Base-by-base conservation (phyloP, 2,797 vertebrate genomes). In the Coendou prehensilis region DNA sequence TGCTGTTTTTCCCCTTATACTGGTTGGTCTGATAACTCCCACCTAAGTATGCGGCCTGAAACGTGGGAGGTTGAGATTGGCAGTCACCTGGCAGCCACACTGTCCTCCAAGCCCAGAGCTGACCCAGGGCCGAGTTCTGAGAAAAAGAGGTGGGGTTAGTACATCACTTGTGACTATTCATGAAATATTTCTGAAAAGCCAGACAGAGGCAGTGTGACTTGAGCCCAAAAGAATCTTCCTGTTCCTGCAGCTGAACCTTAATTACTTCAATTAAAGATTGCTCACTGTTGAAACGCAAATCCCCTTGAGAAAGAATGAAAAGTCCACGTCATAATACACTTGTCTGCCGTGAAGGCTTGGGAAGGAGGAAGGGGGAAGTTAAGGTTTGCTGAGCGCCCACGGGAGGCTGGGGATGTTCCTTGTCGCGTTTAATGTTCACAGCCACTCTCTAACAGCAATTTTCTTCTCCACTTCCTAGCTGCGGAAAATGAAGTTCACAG, bases 111-210 rank as follows among this genome's bases (percentile, higher is more conserved):
- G 13, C 15, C 41, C 18, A 81, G 11, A n/a, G 50, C 22, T 56
- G 41, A 92, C 17, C n/a, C 47, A 30, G 47, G 22, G 41, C 33
- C 26, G 50, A 83, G 33, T 50, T 78, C 73, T 13, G 41, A 92
- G 64, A 52, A 59, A 88, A 63, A 75, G 75, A 75, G 15, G 37
- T 61, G 41, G 28, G 6, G 9, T 50, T 4, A 57, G 22, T 22
- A 83, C 33, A 33, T 3, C 22, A 45, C 37, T 47, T 69, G 47
- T 87, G 81, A 95, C 6, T 73, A 50, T 61, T 95, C 75, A 20
- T 17, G 41, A 85, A 90, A 13, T 79, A 69, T 9, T 94, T 95
- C 94, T 84, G 63, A 64, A 93, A 95, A 84, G 64, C 17, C 85
- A 86, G 54, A 50, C 47, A 93, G 85, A 94, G 37, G 9, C 23